Base-by-base conservation (phyloP, 1,140 invertebrate species). In the Venustaconcha ellipsiformis region DNA sequence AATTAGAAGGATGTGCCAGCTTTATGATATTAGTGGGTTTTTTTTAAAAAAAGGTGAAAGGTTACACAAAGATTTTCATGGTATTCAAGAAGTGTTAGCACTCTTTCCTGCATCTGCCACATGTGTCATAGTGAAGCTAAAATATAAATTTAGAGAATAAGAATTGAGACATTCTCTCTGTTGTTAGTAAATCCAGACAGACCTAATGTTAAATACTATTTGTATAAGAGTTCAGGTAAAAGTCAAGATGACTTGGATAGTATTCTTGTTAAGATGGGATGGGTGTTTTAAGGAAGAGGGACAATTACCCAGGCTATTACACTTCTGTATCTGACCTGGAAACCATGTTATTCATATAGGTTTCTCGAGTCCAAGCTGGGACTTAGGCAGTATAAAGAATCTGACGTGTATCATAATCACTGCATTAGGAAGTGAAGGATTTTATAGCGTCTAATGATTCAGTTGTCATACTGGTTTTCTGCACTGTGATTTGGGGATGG, bases 401-500 rank as follows among this genome's bases (percentile, higher is more conserved):
- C 78, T 72, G 79, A 57, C 14, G 68, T 75, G 37, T 80, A 78
- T 60, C 72, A 80, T 63, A 62, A 60, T 23, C 48, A 67, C 23
- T 80, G 75, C 63, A 78, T 72, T 20, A 75, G 56, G 70, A 75
- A 57, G 78, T 81, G 79, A 81, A 81, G 67, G 30, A 23, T 18
- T 64, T 48, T n/a, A 78, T 81, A 17, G 55, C 76, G 1, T 17
- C 8, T 56, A 77, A 67, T 48, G 68, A 57, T 69, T 65, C 79
- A 15, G 72, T 55, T 56, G 56, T 78, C 8, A 67, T 76, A 70
- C 18, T 78, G 17, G 67, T 81, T 60, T 72, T 78, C 48, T 76
- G 76, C 57, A 81, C 76, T 59, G 76, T 78, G 79, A 76, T 17
- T 57, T 81, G 15, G 79, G 76, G 0, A 81, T 78, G 76, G 72